Evolutionary conservation across 2,888 invertebrate genomes (phyloP).

Genomic region (Blera fallax): DNA sequence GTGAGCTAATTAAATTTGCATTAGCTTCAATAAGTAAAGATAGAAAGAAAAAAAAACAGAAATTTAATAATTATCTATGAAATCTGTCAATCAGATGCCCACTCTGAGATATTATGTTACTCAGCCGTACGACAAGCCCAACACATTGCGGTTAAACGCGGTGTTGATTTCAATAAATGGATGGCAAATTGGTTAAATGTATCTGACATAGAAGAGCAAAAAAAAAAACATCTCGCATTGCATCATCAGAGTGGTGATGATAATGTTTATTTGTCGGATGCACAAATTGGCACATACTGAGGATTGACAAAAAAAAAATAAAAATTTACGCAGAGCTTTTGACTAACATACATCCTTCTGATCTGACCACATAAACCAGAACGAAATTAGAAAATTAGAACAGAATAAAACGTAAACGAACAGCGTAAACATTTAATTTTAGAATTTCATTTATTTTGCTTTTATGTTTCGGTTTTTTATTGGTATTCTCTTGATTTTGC

Average conservation of each 20-base stretch:
- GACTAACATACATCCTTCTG: neutral
- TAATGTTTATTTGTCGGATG: constrained; percentile 18
- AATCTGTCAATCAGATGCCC: constrained; percentile 33
- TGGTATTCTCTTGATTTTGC: constrained; percentile 27
- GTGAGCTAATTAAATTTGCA: constrained; percentile 3
- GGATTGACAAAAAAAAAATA: constrained; percentile 10
- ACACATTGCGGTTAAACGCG: neutral
- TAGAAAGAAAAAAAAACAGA: neutral
- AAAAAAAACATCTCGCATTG: neutral
- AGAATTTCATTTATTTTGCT: constrained; percentile 48
- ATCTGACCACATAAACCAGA: neutral
- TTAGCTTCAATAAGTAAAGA: constrained; percentile 1
- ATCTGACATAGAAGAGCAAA: neutral
- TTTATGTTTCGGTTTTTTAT: constrained; percentile 30
- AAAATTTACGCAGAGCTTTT: constrained; percentile 24
- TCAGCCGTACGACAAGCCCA: neutral
- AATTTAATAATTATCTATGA: neutral
- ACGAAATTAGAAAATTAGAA: constrained; percentile 65
- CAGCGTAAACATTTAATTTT: constrained; percentile 66
- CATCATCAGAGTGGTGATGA: neutral
- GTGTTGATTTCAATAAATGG: constrained; percentile 29
- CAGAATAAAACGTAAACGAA: constrained; percentile 43
- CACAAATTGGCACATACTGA: constrained; percentile 44
- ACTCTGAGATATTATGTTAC: neutral
- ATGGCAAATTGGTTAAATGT: constrained; percentile 9